These are phyloP conservation scores for Sphenopsis melanotis DNA, from an alignment of 2,797 vertebrate genomes.

Conservation along the genomic window DNA sequence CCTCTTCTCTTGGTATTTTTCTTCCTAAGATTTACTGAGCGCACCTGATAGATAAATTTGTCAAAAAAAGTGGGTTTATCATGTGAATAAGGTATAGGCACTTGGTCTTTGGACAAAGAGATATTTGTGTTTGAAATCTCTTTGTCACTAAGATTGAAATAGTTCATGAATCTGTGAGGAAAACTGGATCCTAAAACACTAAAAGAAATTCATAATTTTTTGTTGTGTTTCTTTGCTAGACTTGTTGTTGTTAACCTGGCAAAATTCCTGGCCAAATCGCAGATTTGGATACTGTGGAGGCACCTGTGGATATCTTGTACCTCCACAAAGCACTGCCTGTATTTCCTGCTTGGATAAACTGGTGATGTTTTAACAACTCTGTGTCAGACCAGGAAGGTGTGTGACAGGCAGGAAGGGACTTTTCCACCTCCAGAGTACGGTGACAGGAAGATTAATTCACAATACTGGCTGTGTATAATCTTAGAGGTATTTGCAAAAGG, in stretches of 20 bases:
- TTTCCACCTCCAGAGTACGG: not conserved
- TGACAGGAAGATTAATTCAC: not conserved
- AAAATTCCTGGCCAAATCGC: not conserved
- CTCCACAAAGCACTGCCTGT: not conserved
- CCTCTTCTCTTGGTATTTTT: not conserved
- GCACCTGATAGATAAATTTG: not conserved
- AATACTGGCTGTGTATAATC: not conserved
- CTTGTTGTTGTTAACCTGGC: not conserved
- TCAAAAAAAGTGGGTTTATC: not conserved
- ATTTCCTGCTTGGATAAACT: not conserved
- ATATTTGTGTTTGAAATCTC: not conserved
- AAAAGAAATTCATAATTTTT: not conserved
- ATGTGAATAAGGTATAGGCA: not conserved
- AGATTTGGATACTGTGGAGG: not conserved
- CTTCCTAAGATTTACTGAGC: not conserved
- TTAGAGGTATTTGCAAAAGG: not conserved
- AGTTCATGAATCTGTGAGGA: not conserved
- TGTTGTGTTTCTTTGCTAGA: not conserved
- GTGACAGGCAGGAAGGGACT: not conserved
- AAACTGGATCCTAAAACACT: not conserved
- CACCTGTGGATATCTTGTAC: not conserved
- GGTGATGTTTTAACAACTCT: not conserved
- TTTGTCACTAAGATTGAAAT: not conserved
- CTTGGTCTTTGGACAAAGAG: not conserved
- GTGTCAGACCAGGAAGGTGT: not conserved